Evolutionary conservation across 2,113 vertebrate genomes (phyloP).

Genomic region (Hiodon alosoides): DNA sequence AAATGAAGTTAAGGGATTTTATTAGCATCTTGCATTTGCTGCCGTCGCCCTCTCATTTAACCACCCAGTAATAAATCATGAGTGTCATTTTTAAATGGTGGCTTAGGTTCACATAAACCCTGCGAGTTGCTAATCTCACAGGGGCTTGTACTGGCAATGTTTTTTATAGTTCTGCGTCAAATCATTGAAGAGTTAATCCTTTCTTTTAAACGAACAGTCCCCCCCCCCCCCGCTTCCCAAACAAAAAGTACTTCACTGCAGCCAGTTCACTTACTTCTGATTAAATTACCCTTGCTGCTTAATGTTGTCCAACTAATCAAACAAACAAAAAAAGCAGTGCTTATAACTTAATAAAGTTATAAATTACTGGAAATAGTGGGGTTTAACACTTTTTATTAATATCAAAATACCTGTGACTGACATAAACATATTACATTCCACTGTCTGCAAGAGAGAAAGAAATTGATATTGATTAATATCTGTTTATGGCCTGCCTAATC

Average conservation of each 20-base stretch:
- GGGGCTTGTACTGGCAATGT: background rate
- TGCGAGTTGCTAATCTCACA: background rate
- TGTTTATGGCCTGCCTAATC: too few relatives aligned
- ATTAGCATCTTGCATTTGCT: too few relatives aligned
- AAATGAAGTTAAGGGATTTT: too few relatives aligned
- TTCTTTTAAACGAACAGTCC: slow-evolving; percentile 1
- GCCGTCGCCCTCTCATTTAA: background rate
- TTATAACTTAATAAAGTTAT: slow-evolving; percentile 3
- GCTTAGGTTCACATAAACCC: background rate
- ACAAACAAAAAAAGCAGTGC: background rate
- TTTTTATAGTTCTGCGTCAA: slow-evolving; percentile 4
- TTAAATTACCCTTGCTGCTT: background rate
- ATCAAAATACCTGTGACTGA: background rate
- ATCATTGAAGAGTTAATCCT: background rate
- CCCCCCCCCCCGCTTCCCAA: background rate
- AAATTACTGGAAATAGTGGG: background rate
- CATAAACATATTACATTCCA: background rate
- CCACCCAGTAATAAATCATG: too few relatives aligned
- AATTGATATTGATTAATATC: too few relatives aligned
- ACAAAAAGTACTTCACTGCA: background rate
- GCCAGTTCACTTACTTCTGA: background rate
- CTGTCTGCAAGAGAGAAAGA: background rate
- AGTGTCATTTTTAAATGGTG: too few relatives aligned
- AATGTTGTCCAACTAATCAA: background rate
- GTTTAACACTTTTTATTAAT: background rate